Conservation (phyloP, 2,797 vertebrate genomes). For the Varecia variegata region DNA sequence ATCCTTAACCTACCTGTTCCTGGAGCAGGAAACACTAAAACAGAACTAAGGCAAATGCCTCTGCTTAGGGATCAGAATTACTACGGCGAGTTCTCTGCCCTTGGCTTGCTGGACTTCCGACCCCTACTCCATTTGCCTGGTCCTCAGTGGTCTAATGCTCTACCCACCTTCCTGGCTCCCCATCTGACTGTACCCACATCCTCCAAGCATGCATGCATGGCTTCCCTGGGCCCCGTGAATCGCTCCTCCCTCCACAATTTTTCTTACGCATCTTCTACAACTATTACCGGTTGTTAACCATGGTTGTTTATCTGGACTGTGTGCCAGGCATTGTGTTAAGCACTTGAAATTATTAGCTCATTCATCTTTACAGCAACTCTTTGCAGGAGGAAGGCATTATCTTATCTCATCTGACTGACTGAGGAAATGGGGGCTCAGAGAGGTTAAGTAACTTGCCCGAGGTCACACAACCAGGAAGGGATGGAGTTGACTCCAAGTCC, state of each 20-base stretch:
- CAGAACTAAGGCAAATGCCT: not conserved
- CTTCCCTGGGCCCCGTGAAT: not conserved
- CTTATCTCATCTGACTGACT: not conserved
- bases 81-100: not conserved
- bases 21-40: not conserved
- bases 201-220: not conserved
- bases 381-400: not conserved
- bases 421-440: not conserved
- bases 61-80: not conserved
- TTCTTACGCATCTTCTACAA: not conserved
- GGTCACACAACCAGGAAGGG: not conserved
- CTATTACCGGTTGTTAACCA: not conserved
- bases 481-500: too few species aligned
- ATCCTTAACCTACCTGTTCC: not conserved
- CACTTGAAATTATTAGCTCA: not conserved
- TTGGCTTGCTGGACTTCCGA: not conserved
- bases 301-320: not conserved
- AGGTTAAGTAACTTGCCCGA: not conserved
- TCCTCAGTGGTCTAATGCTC: not conserved
- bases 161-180: not conserved
- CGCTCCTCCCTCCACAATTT: not conserved
- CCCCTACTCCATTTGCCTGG: too few species aligned
- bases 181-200: not conserved
- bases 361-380: not conserved
- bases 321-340: not conserved